Evolutionary conservation across 92 coral and sea anemone genomes (phyloP), one percentile per base, ranked within the genome.

Genomic region (Porites evermanni): DNA sequence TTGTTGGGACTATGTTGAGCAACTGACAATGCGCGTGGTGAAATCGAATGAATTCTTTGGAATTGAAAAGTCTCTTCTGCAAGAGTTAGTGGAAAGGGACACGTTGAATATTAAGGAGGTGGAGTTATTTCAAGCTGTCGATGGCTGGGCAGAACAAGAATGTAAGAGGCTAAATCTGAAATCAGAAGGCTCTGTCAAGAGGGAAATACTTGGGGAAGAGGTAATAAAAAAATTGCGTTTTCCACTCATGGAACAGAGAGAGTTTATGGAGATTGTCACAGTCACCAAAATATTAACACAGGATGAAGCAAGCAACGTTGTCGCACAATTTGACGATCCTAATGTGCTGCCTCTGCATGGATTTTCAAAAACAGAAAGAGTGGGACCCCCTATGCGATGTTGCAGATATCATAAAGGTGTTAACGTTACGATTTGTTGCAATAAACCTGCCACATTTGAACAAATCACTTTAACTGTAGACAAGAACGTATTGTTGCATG

Each of bases 101-200:
- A 12, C 72, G 0, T 23, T 79, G 71, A 79, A n/a, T 3, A 12
- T 79, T 56, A 65, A 32, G 16, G 83, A 79, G 60, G 64, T 79
- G 20, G 83, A 79, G 44, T 65, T 79, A n/a, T 79, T 79, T n/a
- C 64, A 56, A 18, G 80, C 80, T 6, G 53, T 76, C 19, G 16
- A 54, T 58, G 13, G 20, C n/a, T 76, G 80, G 80, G 80, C 80
- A 56, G 67, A 58, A 54, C 56, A 56, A 1, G 53, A 76, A 58
- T 76, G 80, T 47, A 12, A 58, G 14, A 76, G 21, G 51, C 80
- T 21, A 56, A 9, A n/a, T n/a, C 21, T 56, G 12, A 56, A 56
- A 11, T 0, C 32, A 17, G 32, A 51, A 2, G 64, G n/a, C 3
- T 7, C 78, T 53, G 47, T 20, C 78, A 74, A 74, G 21, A 74